Evolutionary conservation across 2,797 vertebrate species (phyloP).

Genomic region (Thaleichthys pacificus): DNA sequence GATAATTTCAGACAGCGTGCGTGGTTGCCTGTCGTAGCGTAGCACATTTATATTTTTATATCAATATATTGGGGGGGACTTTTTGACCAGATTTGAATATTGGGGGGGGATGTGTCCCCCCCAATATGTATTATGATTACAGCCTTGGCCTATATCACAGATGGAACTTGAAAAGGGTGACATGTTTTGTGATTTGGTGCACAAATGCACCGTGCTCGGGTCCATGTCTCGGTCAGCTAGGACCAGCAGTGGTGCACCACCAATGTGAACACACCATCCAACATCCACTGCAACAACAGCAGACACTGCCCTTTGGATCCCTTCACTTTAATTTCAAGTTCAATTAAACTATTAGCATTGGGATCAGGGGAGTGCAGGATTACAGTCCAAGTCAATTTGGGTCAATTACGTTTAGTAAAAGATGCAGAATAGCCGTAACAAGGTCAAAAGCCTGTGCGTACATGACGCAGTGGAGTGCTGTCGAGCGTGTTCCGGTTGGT

Average conservation of each 20-base stretch:
- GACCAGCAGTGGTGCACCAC: neutral
- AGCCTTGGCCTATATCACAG: neutral
- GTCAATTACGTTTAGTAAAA: slow-evolving; percentile 62
- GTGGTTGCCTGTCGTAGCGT: too few species aligned
- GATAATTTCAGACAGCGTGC: too few species aligned
- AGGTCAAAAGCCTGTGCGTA: slow-evolving; percentile 9
- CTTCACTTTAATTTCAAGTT: slow-evolving; percentile 65
- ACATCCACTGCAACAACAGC: slow-evolving; percentile 25
- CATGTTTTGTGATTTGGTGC: too few species aligned
- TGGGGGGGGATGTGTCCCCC: too few species aligned
- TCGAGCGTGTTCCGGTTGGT: neutral
- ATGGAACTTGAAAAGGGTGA: too few species aligned
- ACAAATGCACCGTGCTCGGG: too few species aligned
- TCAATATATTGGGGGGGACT: too few species aligned
- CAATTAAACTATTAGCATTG: slow-evolving; percentile 65
- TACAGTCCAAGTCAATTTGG: slow-evolving; percentile 69
- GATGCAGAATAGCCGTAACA: slow-evolving; percentile 15
- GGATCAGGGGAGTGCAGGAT: slow-evolving; percentile 60
- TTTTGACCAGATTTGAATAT: too few species aligned
- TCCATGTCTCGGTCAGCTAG: neutral
- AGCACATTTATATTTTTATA: too few species aligned
- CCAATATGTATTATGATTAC: too few species aligned
- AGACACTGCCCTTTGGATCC: slow-evolving; percentile 47
- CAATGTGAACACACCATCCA: neutral
- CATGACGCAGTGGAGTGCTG: neutral